Evolutionary conservation across 2,113 vertebrate genomes (phyloP).

Genomic region (Grammomys dolichurus): DNA sequence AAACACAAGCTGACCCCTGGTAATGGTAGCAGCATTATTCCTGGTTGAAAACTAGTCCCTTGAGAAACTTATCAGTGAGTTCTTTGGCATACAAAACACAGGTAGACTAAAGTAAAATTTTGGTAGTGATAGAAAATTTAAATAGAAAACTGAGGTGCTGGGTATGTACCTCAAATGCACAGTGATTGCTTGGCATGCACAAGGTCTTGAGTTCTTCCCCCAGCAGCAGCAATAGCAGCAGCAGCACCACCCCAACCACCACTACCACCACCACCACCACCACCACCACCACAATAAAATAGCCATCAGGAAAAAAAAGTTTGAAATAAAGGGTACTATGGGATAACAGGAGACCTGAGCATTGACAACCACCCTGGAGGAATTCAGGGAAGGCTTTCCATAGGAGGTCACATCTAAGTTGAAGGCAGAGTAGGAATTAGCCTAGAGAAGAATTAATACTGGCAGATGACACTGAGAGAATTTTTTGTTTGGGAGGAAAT

Average conservation of each 20-base stretch:
- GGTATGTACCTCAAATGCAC: neutral
- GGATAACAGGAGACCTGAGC: neutral
- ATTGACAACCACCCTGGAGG: neutral
- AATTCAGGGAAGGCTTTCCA: neutral
- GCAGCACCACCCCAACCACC: neutral
- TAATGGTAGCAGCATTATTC: neutral
- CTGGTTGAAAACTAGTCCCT: neutral
- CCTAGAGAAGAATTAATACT: conserved; percentile 31
- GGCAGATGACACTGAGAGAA: conserved; percentile 13
- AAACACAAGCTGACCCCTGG: neutral
- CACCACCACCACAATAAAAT: neutral
- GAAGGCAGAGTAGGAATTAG: conserved; percentile 49
- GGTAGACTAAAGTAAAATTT: conserved; percentile 38
- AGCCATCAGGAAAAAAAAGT: neutral
- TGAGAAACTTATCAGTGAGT: neutral
- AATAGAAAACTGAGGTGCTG: neutral
- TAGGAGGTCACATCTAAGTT: conserved; percentile 14
- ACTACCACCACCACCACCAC: too few species aligned
- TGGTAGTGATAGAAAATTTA: conserved; percentile 26
- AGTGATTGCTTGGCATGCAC: neutral
- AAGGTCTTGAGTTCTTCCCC: neutral
- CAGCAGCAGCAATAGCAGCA: neutral
- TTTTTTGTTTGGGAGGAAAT: conserved; percentile 41
- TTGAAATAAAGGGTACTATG: neutral
- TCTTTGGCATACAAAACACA: conserved; percentile 19